These are phyloP conservation scores for Trypoxylus dichotomus DNA, from an alignment of 1,140 invertebrate species.

Conservation along the genomic window DNA sequence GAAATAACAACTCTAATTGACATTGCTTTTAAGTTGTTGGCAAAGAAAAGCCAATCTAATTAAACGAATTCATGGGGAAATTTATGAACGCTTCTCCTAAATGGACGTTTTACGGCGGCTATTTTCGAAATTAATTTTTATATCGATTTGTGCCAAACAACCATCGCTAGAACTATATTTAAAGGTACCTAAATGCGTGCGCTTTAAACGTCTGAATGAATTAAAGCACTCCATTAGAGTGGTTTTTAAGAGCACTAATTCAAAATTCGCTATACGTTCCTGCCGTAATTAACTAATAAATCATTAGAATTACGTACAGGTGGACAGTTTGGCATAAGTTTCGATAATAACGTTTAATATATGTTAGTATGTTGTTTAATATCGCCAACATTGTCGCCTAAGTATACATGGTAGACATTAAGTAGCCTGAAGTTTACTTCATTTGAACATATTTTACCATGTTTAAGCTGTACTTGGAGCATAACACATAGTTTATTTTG, in stretches of 20 bases:
- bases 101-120: neutral
- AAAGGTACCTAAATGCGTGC: neutral
- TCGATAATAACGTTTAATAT: neutral
- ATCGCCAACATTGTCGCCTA: neutral
- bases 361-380: neutral
- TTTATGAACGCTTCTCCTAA: constrained; percentile 24
- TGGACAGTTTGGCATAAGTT: neutral
- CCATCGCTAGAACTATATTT: constrained; percentile 10
- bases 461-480: no score
- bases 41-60: constrained; percentile 13
- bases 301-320: neutral
- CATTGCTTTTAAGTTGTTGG: constrained; percentile 28
- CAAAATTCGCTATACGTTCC: neutral
- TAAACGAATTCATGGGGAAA: constrained; percentile 22
- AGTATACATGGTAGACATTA: no score
- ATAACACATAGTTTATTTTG: no score
- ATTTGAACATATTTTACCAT: no score
- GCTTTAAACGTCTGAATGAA: constrained; percentile 6
- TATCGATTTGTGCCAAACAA: constrained; percentile 30
- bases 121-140: constrained; percentile 25
- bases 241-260: neutral
- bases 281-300: constrained; percentile 13
- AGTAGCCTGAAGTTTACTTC: no score
- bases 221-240: constrained; percentile 19
- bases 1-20: constrained; percentile 27